A percentile compares a stretch with the other conserved stretches of the same genome.
Evolutionary conservation across 92 coral and sea anemone species (phyloP).

Genomic region (Porites evermanni): DNA sequence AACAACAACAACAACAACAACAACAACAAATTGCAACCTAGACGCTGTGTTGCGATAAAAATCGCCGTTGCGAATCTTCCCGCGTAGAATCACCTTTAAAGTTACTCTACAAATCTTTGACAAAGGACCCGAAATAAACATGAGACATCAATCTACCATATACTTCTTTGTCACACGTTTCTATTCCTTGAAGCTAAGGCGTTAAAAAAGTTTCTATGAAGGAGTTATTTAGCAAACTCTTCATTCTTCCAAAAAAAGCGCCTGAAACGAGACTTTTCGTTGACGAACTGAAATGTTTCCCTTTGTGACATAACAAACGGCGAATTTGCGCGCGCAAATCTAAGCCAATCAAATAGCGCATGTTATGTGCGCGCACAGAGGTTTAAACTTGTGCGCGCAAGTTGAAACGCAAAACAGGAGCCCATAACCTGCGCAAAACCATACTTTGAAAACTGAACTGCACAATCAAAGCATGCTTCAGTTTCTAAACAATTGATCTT

Average conservation of each 20-base stretch:
- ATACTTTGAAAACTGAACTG: too few species aligned
- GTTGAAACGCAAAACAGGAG: too few species aligned
- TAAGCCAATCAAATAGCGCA: not conserved
- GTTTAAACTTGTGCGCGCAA: not conserved
- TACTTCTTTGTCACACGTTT: not conserved
- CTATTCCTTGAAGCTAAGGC: not conserved
- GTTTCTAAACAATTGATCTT: too few species aligned
- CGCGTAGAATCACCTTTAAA: too few species aligned
- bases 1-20: too few species aligned
- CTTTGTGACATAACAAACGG: not conserved
- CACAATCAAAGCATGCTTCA: too few species aligned
- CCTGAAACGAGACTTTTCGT: not conserved
- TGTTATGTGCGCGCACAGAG: not conserved
- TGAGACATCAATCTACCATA: too few species aligned
- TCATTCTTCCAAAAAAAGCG: not conserved
- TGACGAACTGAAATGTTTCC: not conserved
- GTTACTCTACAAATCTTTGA: not conserved
- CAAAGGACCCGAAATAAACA: too few species aligned
- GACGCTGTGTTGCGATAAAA: not conserved
- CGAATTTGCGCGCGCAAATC: not conserved
- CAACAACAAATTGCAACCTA: not conserved
- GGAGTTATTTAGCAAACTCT: not conserved
- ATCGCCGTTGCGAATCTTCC: too few species aligned
- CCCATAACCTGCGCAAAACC: too few species aligned
- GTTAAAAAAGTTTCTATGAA: not conserved